Evolutionary conservation across 2,888 invertebrate genomes (phyloP), one percentile per base, ranked within the genome.

Genomic region (Sminthurides aquaticus): DNA sequence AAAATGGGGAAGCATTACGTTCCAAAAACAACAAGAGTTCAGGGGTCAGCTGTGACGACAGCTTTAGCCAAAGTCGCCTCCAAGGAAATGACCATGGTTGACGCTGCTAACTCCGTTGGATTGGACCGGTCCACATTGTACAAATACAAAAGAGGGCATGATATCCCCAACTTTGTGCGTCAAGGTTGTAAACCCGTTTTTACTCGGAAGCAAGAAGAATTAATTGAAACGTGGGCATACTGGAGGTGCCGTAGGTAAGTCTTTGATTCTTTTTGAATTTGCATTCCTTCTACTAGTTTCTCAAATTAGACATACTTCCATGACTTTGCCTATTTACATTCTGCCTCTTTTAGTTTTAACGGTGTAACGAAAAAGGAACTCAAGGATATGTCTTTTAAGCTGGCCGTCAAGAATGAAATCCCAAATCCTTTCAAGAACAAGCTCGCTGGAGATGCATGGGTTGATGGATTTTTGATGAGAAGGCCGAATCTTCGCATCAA

Each of bases 401-500:
- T 52, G 20, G 52, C 52, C 5, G 52, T 15, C 3, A 5, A 15
- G 20, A 52, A 52, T 20, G 15, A 15, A 5, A 20, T 52, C 8
- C 8, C 3, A 8, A 8, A 52, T 20, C 8, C 15, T 5, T 52
- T 52, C 52, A 52, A 20, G 20, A 52, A 52, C 20, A 20, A 20
- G 5, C 20, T 15, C 5, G 52, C 52, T 5, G 52, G 52, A 27
- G 24, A 43, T 3, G 34, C 55, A 1, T 62, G 57, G 62, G 18
- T 57, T 20, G 11, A 27, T 1, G 48, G 34, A 15, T 62, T 65
- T 49, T 15, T 57, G 18, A 49, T 49, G 20, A 56, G 65, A 3
- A 57, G 62, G 26, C 26, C 26, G 3, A 55, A 18, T 2, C 15
- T 62, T 15, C 48, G 49, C 1, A 24, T 20, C 5, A 24, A 49